These are phyloP conservation scores for Centropus bengalensis DNA, from an alignment of 2,113 vertebrate genomes.

Conservation along the genomic window DNA sequence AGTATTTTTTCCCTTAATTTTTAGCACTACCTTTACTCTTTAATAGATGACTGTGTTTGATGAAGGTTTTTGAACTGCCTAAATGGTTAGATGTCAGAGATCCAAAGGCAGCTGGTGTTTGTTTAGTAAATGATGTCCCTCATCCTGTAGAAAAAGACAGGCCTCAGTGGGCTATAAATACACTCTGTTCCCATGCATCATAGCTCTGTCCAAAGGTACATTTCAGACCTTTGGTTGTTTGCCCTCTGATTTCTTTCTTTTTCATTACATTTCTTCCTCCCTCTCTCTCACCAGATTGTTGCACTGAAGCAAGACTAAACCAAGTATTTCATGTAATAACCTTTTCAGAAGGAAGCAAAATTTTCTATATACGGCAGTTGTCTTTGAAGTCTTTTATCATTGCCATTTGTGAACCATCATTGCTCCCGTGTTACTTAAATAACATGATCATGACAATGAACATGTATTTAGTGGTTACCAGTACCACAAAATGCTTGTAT, in stretches of 20 bases:
- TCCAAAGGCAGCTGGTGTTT: conserved; percentile 53
- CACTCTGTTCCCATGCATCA: neutral
- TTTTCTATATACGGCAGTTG: neutral
- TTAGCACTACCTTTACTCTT: neutral
- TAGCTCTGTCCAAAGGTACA: neutral
- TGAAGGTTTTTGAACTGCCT: conserved; percentile 12
- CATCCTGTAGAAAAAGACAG: conserved; percentile 46
- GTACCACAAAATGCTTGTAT: neutral
- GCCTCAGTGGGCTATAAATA: conserved; percentile 21
- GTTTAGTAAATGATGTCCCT: conserved; percentile 57
- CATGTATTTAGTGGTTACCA: neutral
- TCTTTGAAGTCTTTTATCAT: neutral
- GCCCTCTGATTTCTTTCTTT: conserved; percentile 33
- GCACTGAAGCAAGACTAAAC: conserved; percentile 15
- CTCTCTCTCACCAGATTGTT: neutral
- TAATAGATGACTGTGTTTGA: conserved; percentile 41
- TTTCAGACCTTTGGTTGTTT: conserved; percentile 35
- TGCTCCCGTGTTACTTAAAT: neutral
- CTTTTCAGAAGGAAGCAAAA: neutral
- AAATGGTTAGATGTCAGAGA: conserved; percentile 40
- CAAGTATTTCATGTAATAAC: neutral
- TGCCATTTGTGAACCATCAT: fast-evolving
- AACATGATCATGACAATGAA: neutral
- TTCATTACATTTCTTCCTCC: neutral
- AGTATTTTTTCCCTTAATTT: conserved; percentile 13